Conservation (phyloP, 2,888 invertebrate species). For the Drosophila recens region DNA sequence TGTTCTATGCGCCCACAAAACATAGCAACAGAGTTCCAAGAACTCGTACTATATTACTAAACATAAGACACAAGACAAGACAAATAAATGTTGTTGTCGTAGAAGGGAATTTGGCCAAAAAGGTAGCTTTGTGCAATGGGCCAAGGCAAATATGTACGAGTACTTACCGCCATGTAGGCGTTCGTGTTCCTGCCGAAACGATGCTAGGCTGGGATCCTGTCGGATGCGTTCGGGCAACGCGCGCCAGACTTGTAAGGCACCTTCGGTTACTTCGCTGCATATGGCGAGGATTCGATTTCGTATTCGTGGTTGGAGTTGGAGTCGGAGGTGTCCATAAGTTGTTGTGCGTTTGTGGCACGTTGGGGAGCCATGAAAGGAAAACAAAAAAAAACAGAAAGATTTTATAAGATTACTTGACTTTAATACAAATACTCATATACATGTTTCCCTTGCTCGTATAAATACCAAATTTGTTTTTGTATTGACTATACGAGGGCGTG, state of each 20-base stretch:
- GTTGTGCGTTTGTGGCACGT: slow-evolving; percentile 63
- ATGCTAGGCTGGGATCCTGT: slow-evolving; percentile 88
- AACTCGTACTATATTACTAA: slow-evolving; percentile 1
- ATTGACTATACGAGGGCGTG: slow-evolving; percentile 49
- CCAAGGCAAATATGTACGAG: slow-evolving; percentile 3
- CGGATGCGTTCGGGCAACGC: slow-evolving; percentile 89
- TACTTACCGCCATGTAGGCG: slow-evolving; percentile 85
- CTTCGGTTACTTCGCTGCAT: slow-evolving; percentile 87
- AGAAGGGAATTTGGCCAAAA: neutral
- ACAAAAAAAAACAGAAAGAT: slow-evolving; percentile 44
- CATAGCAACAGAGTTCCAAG: slow-evolving; percentile 4
- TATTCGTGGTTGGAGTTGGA: neutral
- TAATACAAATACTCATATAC: slow-evolving; percentile 43
- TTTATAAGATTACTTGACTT: slow-evolving; percentile 70
- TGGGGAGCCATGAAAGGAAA: slow-evolving; percentile 66
- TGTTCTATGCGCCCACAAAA: neutral
- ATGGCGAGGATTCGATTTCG: slow-evolving; percentile 6
- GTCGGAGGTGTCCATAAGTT: slow-evolving; percentile 38
- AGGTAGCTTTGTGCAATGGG: slow-evolving; percentile 32
- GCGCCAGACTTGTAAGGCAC: slow-evolving; percentile 89
- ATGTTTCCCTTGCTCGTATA: slow-evolving; percentile 11
- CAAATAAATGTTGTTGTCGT: slow-evolving; percentile 40
- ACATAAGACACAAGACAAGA: slow-evolving; percentile 25
- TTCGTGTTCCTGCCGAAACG: slow-evolving; percentile 86
- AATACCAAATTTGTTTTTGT: slow-evolving; percentile 69